Evolutionary conservation across 2,888 invertebrate species (phyloP), one percentile per base, ranked within the genome.

Genomic region (Trilocha varians): DNA sequence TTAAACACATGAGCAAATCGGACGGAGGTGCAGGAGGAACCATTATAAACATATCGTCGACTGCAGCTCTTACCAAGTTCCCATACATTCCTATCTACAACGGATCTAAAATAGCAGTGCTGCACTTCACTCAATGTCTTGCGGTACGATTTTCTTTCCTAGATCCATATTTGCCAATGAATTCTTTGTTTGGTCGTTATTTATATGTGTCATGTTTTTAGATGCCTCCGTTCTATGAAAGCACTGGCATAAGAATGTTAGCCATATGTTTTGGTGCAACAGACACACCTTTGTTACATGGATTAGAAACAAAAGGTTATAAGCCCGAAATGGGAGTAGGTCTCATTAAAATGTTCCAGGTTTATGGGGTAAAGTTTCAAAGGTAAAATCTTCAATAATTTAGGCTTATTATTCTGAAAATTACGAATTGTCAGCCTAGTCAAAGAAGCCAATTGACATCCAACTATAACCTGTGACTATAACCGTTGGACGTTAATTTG

Each of bases 1-100:
- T 68, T 6, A 52, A 65, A 14, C 50, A 66, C 39, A 74, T 74
- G 72, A 55, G 64, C 3, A 59, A 60, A 47, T 61, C 64, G 13
- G 51, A 62, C 41, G 65, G 62, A 3, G 70, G 72, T 0, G 50
- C 48, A 13, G 73, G 74, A 1, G 74, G 74, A 1, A 64, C 66
- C 1, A 57, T 73, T 18, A 49, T 74, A 11, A 74, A 73, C 39
- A 53, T 73, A 11, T 52, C 70, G 0, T 74, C 73, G 0, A 49
- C 48, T 5, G 59, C 57, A 0, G 72, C 59, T 1, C 3, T 70
- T 0, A 13, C 8, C 0, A 52, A 55, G 32, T 36, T 45, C 1
- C 47, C 57, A 1, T 41, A 43, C 4, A 9, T 61, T 11, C 65
- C 73, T 0, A 51, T 70, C n/a, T 72, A 73, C 42, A 50, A 43